These are phyloP conservation scores for Gadus chalcogrammus DNA, from an alignment of 2,113 vertebrate species.

Conservation along the genomic window DNA sequence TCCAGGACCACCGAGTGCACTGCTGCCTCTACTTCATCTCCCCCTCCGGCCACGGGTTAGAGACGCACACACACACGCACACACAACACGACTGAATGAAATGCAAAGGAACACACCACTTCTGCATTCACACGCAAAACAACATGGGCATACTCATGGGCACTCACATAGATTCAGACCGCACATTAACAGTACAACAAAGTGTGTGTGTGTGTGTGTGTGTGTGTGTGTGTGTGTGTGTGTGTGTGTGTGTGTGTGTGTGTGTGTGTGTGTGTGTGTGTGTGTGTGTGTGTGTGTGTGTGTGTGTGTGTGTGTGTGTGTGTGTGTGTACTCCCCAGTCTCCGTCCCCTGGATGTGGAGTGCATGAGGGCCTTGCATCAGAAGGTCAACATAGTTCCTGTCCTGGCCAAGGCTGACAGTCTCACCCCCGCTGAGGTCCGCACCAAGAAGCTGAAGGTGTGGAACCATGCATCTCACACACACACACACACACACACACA, in stretches of 20 bases:
- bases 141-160: too few relatives aligned
- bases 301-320: background rate
- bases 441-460: conserved; percentile 65
- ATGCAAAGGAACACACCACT: background rate
- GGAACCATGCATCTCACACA: background rate
- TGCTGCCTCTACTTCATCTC: conserved; percentile 79
- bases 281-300: background rate
- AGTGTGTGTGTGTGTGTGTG: background rate
- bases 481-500: too few relatives aligned
- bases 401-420: conserved; percentile 76
- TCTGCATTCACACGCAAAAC: background rate
- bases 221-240: background rate
- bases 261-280: background rate
- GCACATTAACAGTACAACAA: background rate
- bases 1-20: conserved; percentile 77
- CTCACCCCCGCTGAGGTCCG: conserved; percentile 64
- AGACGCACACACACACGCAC: background rate
- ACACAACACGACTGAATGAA: background rate
- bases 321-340: conserved; percentile 36
- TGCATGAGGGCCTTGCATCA: conserved; percentile 71
- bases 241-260: background rate
- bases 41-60: conserved; percentile 74
- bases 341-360: conserved; percentile 72
- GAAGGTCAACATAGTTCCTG: conserved; percentile 75
- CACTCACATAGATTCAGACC: background rate